Conservation (phyloP, 2,113 vertebrate genomes). For the Paraplagusia blochii region DNA sequence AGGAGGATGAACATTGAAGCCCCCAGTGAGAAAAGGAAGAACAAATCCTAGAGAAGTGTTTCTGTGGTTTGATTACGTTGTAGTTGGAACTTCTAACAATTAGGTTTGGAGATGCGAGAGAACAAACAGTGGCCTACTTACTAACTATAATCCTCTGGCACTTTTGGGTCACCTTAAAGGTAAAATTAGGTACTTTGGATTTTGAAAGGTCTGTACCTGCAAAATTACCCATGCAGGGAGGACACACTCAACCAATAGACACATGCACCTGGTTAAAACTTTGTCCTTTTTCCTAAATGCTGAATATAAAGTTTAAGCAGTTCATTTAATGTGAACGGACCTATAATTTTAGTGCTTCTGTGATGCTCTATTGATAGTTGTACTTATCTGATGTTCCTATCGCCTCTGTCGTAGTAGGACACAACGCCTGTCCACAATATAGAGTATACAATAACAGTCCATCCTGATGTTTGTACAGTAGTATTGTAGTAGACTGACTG, state of each 20-base stretch:
- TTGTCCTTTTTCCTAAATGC: slow-evolving; percentile 5
- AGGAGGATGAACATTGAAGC: slow-evolving; percentile 51
- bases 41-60: slow-evolving; percentile 59
- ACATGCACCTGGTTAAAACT: slow-evolving; percentile 13
- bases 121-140: slow-evolving; percentile 64
- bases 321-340: slow-evolving; percentile 6
- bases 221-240: slow-evolving; percentile 35
- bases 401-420: slow-evolving; percentile 25
- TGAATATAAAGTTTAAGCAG: slow-evolving; percentile 21
- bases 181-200: slow-evolving; percentile 55
- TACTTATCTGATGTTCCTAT: slow-evolving; percentile 47
- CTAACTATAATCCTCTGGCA: slow-evolving; percentile 48
- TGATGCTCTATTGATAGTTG: slow-evolving; percentile 39
- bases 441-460: slow-evolving; percentile 28
- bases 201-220: slow-evolving; percentile 28
- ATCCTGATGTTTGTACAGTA: slow-evolving; percentile 43
- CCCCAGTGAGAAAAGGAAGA: slow-evolving; percentile 65
- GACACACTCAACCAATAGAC: slow-evolving; percentile 20
- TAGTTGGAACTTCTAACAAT: slow-evolving; percentile 46
- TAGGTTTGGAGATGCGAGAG: slow-evolving; percentile 52
- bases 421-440: slow-evolving; percentile 33
- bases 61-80: slow-evolving; percentile 22
- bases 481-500: slow-evolving; percentile 29
- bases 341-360: slow-evolving; percentile 33
- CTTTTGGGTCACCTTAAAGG: slow-evolving; percentile 55